Percentiles rank a stretch among this genome's conserved stretches.
phyloP scores from a whole-genome alignment of 2,888 invertebrate genomes.

The Cataglyphis livida region DNA sequence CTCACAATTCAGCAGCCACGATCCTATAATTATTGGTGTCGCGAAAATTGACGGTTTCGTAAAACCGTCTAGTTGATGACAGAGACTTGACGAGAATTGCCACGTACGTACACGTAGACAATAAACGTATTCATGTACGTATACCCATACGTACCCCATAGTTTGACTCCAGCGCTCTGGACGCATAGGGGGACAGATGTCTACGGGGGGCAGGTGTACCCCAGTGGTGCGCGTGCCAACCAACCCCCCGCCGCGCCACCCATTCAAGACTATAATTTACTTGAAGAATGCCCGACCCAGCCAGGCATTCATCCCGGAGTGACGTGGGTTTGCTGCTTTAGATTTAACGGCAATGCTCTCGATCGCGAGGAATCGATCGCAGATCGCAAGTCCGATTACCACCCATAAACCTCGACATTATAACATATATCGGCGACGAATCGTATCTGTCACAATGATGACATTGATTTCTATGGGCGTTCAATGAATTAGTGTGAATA shows the following conservation, averaged over 20 bases:
- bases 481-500: not conserved
- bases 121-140: conserved; percentile 16
- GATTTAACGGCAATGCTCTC: conserved; percentile 62
- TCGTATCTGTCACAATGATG: conserved; percentile 15
- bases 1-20: not conserved
- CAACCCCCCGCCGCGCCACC: conserved; percentile 84
- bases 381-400: conserved; percentile 59
- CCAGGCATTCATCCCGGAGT: conserved; percentile 79
- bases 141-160: conserved; percentile 60
- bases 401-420: conserved; percentile 56
- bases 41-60: conserved; percentile 43
- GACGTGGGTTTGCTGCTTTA: conserved; percentile 73
- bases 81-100: conserved; percentile 73
- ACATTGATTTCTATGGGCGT: not conserved
- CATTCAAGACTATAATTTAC: conserved; percentile 86
- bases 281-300: conserved; percentile 84
- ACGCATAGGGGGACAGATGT: conserved; percentile 83
- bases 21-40: conserved; percentile 23
- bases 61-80: conserved; percentile 58
- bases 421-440: conserved; percentile 32
- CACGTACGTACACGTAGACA: conserved; percentile 47
- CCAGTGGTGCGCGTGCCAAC: conserved; percentile 84
- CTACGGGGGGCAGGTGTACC: conserved; percentile 84
- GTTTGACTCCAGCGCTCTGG: conserved; percentile 81
- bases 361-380: conserved; percentile 67